Evolutionary conservation across 2,113 vertebrate species (phyloP).

Genomic region (Zootoca vivipara): DNA sequence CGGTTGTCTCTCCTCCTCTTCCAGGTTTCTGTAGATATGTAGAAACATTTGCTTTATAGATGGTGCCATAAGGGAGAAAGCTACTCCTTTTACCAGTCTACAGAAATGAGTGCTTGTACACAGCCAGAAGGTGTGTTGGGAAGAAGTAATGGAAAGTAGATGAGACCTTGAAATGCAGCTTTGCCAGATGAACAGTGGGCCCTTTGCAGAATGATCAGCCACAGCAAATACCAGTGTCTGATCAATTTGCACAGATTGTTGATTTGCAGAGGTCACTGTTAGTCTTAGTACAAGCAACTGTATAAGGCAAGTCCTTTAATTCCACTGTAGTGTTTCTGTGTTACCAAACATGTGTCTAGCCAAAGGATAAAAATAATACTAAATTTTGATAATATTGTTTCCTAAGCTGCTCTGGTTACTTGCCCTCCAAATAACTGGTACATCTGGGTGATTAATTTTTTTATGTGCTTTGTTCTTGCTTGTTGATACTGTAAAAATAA

Average conservation of each 20-base stretch:
- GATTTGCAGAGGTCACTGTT: not conserved
- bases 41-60: not conserved
- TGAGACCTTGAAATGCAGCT: not conserved
- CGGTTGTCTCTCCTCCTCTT: not conserved
- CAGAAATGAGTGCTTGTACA: not conserved
- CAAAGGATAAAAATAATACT: constrained; percentile 32
- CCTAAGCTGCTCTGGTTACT: constrained; percentile 4
- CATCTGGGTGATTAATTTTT: constrained; percentile 42
- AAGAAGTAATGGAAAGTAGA: rapidly evolving
- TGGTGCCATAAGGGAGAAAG: not conserved
- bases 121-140: rapidly evolving
- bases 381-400: constrained; percentile 38
- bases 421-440: constrained; percentile 17
- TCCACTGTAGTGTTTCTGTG: not conserved
- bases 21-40: not conserved
- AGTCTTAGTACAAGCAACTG: not conserved
- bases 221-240: rapidly evolving
- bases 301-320: constrained; percentile 4
- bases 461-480: not conserved
- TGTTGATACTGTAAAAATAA: constrained; percentile 22
- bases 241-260: rapidly evolving
- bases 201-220: rapidly evolving
- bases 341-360: constrained; percentile 35
- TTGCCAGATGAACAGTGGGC: too few species aligned
- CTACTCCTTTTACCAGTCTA: not conserved